Evolutionary conservation across 2,888 invertebrate genomes (phyloP).

Genomic region (Xanthia togata): DNA sequence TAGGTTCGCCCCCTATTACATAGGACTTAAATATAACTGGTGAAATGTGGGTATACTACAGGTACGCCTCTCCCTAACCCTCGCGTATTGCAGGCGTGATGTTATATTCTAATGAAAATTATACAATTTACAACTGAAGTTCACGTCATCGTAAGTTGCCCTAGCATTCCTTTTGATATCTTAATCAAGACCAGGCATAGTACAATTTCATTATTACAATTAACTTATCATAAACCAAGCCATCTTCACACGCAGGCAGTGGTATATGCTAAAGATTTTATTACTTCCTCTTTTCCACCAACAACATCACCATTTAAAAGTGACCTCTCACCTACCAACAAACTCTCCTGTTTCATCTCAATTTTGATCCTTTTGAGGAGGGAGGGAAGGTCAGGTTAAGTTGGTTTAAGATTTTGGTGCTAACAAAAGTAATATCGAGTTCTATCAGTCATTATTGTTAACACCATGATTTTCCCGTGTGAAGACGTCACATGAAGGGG

Average conservation of each 20-base stretch:
- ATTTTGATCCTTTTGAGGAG: neutral
- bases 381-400: slow-evolving; percentile 37
- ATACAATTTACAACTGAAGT: no score
- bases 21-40: no score
- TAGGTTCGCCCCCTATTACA: no score
- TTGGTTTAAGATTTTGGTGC: slow-evolving; percentile 68
- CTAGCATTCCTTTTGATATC: slow-evolving; percentile 14
- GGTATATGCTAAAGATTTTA: slow-evolving; percentile 73
- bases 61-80: no score
- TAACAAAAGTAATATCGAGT: slow-evolving; percentile 78
- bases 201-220: slow-evolving; percentile 70
- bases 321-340: slow-evolving; percentile 52
- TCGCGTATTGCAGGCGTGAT: no score
- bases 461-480: slow-evolving; percentile 85
- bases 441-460: slow-evolving; percentile 83
- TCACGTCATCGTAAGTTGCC: neutral
- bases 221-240: slow-evolving; percentile 65
- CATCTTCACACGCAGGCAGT: slow-evolving; percentile 66
- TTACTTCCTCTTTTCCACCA: slow-evolving; percentile 65
- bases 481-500: slow-evolving; percentile 73
- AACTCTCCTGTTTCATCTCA: neutral
- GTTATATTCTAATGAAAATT: no score
- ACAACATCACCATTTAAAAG: slow-evolving; percentile 60
- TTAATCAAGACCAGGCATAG: slow-evolving; percentile 55
- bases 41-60: no score